Base-by-base conservation (phyloP, 1,140 invertebrate species). In the Armadillidium nasatum region DNA sequence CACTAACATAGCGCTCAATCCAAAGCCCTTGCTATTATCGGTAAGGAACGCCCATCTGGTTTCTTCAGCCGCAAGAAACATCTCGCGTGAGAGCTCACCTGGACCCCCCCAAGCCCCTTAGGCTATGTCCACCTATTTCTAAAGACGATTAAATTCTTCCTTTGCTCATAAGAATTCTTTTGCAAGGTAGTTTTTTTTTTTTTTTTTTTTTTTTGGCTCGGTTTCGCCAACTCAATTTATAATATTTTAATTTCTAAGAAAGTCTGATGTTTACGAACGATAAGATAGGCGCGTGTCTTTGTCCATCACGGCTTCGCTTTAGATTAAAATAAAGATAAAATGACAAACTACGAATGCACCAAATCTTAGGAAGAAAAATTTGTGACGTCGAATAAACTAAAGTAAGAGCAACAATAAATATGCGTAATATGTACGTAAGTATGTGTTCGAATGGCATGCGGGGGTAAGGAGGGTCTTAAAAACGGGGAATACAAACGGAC, bases 111-210 rank as follows among this genome's bases (percentile, higher is more conserved):
- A 13, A 60, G 50, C 50, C 19, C 50, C 50, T 60, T 15, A 60
- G 50, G 50, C 11, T 19, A 60, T 60, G 50, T 60, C 50, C 50
- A 60, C 50, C 50, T 19, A 60, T 60, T 60, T 60, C 50, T 60
- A 60, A 60, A 60, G 50, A 60, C 50, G 50, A 60, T 60, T 19
- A 60, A 60, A 60, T 60, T 60, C 50, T 19, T 60, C 50, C 19
- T 19, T 60, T 13, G 33, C 33, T 33, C 33, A 33, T 33, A 33
- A 33, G 33, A 33, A 33, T 33, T 33, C 33, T 33, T 33, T 33
- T 33, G 33, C 33, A 33, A 33, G 33, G 33, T 33, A 6, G n/a
- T n/a, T n/a, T 33, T 33, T 33, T 33, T 33, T 33, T 33, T 33
- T 33, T 33, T 3, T 33, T 33, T 33, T 33, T 33, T 33, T 33